Conservation (phyloP, 2,888 invertebrate species). For the Selenia dentaria region DNA sequence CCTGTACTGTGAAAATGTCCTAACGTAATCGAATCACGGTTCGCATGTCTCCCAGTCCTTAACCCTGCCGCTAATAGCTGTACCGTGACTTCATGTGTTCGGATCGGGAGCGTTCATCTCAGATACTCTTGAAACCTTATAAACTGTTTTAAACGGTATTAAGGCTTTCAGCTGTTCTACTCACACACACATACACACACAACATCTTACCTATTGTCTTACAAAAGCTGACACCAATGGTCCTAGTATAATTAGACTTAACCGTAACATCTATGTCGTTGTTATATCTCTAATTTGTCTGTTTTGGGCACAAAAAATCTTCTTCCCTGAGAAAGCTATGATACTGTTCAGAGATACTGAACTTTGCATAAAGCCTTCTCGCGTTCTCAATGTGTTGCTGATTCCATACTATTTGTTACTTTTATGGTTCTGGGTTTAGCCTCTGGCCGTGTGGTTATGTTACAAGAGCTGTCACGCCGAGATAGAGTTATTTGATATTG, state of each 20-base stretch:
- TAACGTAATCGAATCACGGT: slow-evolving; percentile 15
- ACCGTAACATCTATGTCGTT: too few species aligned
- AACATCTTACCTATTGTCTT: too few species aligned
- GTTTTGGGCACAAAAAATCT: too few species aligned
- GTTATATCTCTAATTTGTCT: too few species aligned
- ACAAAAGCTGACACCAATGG: too few species aligned
- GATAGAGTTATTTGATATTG: slow-evolving; percentile 42
- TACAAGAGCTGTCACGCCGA: slow-evolving; percentile 37
- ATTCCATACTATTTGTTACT: slow-evolving; percentile 59
- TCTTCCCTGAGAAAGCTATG: neutral
- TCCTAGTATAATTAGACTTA: too few species aligned
- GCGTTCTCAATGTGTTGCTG: slow-evolving; percentile 61
- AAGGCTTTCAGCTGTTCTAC: neutral
- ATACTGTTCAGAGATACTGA: slow-evolving; percentile 7
- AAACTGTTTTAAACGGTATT: neutral
- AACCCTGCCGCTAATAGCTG: slow-evolving; percentile 66
- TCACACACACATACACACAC: neutral
- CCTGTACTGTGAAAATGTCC: neutral
- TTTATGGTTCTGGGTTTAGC: slow-evolving; percentile 47
- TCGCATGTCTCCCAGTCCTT: slow-evolving; percentile 68
- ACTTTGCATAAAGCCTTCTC: slow-evolving; percentile 8
- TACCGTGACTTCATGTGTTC: slow-evolving; percentile 72
- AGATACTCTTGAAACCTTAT: slow-evolving; percentile 36
- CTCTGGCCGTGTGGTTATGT: slow-evolving; percentile 34
- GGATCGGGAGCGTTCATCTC: slow-evolving; percentile 64